A percentile compares a stretch with the other conserved stretches of the same genome.
These are phyloP conservation scores for Neosalanx taihuensis DNA, from an alignment of 2,797 vertebrate genomes.

Conservation along the genomic window DNA sequence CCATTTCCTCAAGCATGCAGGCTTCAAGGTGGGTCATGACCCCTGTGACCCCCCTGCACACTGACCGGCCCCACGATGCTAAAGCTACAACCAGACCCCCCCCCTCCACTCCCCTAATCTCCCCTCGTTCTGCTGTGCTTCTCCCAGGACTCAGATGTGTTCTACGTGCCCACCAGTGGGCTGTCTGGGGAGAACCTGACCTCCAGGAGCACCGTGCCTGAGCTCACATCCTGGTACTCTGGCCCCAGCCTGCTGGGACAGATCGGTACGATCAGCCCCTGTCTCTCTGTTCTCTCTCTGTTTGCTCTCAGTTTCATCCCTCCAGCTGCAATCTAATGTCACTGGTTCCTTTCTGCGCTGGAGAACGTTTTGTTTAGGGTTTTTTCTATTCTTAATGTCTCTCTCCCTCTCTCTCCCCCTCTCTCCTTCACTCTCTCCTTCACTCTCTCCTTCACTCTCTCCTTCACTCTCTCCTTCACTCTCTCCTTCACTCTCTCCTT, in stretches of 20 bases:
- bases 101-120: not conserved
- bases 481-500: constrained; percentile 1
- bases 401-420: not conserved
- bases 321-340: no score
- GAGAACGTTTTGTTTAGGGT: no score
- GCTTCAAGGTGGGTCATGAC: constrained; percentile 86
- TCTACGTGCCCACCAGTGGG: constrained; percentile 93
- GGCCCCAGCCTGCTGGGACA: constrained; percentile 91
- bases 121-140: not conserved
- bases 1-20: constrained; percentile 96
- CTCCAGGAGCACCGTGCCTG: constrained; percentile 74
- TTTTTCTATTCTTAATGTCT: not conserved
- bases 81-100: no score
- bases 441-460: not conserved
- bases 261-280: constrained; percentile 77
- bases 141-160: constrained; percentile 90
- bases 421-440: not conserved
- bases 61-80: no score
- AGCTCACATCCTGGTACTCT: constrained; percentile 89
- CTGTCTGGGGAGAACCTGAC: constrained; percentile 93
- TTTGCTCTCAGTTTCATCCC: no score
- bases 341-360: no score
- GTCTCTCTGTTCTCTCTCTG: no score
- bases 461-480: not conserved
- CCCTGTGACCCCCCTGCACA: not conserved